phyloP scores from a whole-genome alignment of 2,888 invertebrate species.

The Phragmatobia fuliginosa region DNA sequence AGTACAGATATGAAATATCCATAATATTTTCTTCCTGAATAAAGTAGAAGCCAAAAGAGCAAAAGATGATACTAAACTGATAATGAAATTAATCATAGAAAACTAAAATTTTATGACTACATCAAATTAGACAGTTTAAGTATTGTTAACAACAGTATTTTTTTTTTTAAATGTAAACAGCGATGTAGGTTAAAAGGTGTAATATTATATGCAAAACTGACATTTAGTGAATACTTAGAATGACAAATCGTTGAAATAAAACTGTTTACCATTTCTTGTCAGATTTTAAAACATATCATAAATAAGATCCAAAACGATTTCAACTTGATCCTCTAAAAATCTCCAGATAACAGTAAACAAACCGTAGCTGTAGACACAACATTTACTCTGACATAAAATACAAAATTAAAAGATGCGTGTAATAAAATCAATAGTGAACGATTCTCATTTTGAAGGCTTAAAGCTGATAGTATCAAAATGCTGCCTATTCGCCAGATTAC shows the following conservation, averaged over 20 bases:
- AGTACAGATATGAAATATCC: not conserved
- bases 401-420: conserved; percentile 23
- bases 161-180: not conserved
- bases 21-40: not conserved
- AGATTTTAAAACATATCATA: conserved; percentile 16
- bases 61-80: not conserved
- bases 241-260: conserved; percentile 9
- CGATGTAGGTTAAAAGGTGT: conserved; percentile 3
- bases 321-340: conserved; percentile 13
- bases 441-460: conserved; percentile 13
- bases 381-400: conserved; percentile 11
- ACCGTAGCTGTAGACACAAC: not conserved
- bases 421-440: conserved; percentile 35
- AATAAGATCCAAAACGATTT: not conserved
- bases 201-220: conserved; percentile 1
- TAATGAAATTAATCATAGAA: not conserved
- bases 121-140: not conserved
- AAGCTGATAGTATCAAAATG: conserved; percentile 28
- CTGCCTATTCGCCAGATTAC: conserved; percentile 35
- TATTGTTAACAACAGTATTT: not conserved
- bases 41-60: not conserved
- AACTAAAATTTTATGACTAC: not conserved
- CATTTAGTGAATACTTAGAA: not conserved
- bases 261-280: conserved; percentile 10
- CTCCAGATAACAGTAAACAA: conserved; percentile 14